Percentiles rank a stretch among this genome's conserved stretches.
These are phyloP conservation scores for Thalassarche chlororhynchos DNA, from an alignment of 2,113 vertebrate species.

Conservation along the genomic window DNA sequence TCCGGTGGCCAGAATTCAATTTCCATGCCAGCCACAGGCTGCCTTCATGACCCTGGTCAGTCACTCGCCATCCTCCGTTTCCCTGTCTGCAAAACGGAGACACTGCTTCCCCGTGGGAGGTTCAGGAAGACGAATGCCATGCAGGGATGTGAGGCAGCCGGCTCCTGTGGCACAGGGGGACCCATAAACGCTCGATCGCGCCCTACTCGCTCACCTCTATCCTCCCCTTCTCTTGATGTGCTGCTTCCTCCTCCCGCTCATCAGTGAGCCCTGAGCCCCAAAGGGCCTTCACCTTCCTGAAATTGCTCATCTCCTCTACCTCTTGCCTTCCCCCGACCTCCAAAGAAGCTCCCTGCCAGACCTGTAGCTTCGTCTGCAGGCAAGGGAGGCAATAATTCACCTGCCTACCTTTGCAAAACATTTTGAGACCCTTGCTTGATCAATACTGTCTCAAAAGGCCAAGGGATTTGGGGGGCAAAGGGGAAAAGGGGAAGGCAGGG, in stretches of 20 bases:
- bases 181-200: not conserved
- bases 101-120: not conserved
- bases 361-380: not conserved
- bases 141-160: not conserved
- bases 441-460: not conserved
- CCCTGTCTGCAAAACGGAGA: not conserved
- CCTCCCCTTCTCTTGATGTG: not conserved
- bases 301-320: not conserved
- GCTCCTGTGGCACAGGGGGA: not conserved
- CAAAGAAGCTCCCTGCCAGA: fast-evolving
- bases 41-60: not conserved
- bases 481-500: not conserved
- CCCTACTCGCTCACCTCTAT: not conserved
- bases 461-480: not conserved
- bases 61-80: not conserved
- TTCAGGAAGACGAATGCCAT: not conserved
- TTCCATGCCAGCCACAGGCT: not conserved
- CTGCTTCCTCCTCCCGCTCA: not conserved
- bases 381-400: not conserved
- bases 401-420: not conserved
- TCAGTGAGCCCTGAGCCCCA: not conserved
- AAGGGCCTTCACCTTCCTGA: not conserved
- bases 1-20: not conserved
- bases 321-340: not conserved
- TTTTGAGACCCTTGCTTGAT: not conserved